Evolutionary conservation across 2,113 vertebrate genomes (phyloP).

Genomic region (Urocolius indicus): DNA sequence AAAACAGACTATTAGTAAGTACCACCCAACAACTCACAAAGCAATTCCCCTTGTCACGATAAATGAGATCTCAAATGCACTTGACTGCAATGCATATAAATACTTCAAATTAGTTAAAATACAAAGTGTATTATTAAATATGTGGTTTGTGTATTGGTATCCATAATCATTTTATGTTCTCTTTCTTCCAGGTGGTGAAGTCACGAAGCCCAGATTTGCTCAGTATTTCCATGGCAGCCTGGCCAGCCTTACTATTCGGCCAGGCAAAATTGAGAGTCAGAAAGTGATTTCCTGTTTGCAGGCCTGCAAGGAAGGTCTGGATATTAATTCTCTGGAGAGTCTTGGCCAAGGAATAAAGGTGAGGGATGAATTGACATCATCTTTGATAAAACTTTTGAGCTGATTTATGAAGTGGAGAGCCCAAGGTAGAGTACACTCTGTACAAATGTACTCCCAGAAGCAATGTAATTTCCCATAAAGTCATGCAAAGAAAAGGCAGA

Average conservation of each 20-base stretch:
- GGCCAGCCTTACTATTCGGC: slow-evolving; percentile 92
- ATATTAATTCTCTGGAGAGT: slow-evolving; percentile 95
- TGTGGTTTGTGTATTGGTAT: background rate
- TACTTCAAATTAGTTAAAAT: background rate
- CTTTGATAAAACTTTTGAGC: slow-evolving; percentile 41
- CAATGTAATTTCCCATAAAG: slow-evolving; percentile 8
- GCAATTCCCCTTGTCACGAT: background rate
- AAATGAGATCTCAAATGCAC: background rate
- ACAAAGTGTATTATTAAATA: background rate
- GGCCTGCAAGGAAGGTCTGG: slow-evolving; percentile 96
- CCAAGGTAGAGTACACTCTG: background rate
- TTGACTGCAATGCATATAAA: background rate
- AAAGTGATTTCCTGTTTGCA: slow-evolving; percentile 98
- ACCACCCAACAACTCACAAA: background rate
- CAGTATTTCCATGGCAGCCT: slow-evolving; percentile 96
- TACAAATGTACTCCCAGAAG: background rate
- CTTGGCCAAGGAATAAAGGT: slow-evolving; percentile 95
- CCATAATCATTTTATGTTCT: background rate
- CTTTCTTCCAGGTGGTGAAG: slow-evolving; percentile 88
- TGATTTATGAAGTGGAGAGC: slow-evolving; percentile 47
- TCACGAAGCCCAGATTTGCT: slow-evolving; percentile 92
- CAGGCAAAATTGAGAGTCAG: slow-evolving; percentile 96
- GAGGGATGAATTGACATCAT: slow-evolving; percentile 51
- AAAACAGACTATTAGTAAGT: background rate
- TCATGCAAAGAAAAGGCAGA: slow-evolving; percentile 26